Conservation (phyloP, 64 coral and sea anemone species). For the Orbicella faveolata region DNA sequence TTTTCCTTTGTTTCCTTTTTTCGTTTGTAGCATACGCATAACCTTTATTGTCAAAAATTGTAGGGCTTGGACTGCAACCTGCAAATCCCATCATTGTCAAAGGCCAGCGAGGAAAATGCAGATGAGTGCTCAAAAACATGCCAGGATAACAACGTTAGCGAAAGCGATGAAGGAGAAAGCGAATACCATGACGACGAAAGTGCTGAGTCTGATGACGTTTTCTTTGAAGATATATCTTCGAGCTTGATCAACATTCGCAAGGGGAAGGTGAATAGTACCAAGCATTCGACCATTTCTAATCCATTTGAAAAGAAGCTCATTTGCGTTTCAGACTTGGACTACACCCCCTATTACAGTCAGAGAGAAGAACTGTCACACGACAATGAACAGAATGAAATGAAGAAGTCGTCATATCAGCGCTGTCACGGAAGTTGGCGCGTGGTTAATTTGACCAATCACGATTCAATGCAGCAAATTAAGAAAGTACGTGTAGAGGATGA, state of each 20-base stretch:
- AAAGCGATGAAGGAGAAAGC: not conserved
- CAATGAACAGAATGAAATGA: not conserved
- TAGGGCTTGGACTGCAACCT: not conserved
- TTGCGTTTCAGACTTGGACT: not conserved
- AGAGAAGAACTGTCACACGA: not conserved
- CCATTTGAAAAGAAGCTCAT: not conserved
- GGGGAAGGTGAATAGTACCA: not conserved
- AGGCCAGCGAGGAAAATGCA: not conserved
- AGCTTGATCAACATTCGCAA: conserved; percentile 27
- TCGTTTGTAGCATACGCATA: too few species aligned
- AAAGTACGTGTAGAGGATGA: not conserved
- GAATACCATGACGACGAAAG: not conserved
- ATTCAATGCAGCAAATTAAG: not conserved
- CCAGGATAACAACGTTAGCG: not conserved
- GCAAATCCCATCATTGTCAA: not conserved
- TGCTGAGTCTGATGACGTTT: not conserved
- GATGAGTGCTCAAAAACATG: not conserved
- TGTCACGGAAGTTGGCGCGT: too few species aligned
- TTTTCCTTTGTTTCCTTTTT: too few species aligned
- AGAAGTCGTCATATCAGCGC: too few species aligned
- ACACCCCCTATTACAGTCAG: not conserved
- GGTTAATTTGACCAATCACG: too few species aligned
- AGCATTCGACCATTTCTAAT: not conserved
- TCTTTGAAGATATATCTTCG: conserved; percentile 40
- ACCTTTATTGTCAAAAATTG: not conserved